Base-by-base conservation (phyloP, 1,140 invertebrate genomes). In the Papilio glaucus region DNA sequence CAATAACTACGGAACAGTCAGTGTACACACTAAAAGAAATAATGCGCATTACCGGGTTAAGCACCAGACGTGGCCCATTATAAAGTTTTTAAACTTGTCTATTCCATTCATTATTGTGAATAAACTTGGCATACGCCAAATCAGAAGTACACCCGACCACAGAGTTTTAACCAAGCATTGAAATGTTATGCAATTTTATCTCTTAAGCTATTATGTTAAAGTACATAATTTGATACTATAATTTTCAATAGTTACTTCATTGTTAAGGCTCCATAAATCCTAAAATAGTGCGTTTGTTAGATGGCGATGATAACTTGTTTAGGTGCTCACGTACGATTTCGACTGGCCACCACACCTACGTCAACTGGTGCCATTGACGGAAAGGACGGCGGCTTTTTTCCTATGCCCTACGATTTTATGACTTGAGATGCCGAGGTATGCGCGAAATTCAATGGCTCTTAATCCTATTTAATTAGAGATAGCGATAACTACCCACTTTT, bases 61-160 rank as follows among this genome's bases (percentile, higher is more conserved):
- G 62, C 9, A 65, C 15, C 62, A 65, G 37, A 65, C 62, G 62
- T 65, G 37, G 33, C n/a, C 29, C 62, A 65, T 65, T 65, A 62
- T 26, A 61, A 61, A 38, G 8, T 21, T 65, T 13, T 39, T 37
- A 21, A 65, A 65, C 29, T 37, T 21, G 18, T 13, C 29, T 18
- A 38, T 65, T 18, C 29, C 33, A 65, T 33, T 37, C 60, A 61
- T 61, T 37, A 37, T 15, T 37, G 13, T 37, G 5, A 18, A 61
- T 3, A 53, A 21, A 26, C 49, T 57, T 57, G 18, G 49, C 45
- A 21, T 26, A 26, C 21, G 42, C 2, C 49, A 24, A 57, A 12
- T 57, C 10, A 49, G 18, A 49, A 4, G 21, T 24, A 57, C 49
- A 57, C 3, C 21, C 21, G 12, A 12, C 10, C 10, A 49, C n/a